Conservation (phyloP, 2,113 vertebrate genomes). For the Varanus salvator region DNA sequence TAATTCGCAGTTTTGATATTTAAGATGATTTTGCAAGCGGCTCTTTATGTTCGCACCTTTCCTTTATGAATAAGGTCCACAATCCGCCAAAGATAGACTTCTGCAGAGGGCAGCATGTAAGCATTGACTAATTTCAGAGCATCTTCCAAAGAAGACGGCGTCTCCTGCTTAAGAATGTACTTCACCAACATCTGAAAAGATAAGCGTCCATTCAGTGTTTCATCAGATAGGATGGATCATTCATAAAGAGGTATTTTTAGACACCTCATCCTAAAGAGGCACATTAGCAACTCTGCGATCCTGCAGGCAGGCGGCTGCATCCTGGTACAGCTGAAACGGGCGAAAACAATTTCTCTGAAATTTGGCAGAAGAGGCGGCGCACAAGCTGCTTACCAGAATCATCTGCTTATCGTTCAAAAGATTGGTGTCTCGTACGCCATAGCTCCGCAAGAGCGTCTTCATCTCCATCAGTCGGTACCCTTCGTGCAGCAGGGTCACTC, state of each 20-base stretch:
- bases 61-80: slow-evolving; percentile 84
- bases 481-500: slow-evolving; percentile 91
- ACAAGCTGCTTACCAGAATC: slow-evolving; percentile 81
- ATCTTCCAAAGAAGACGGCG: slow-evolving; percentile 87
- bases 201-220: neutral
- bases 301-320: too few relatives aligned
- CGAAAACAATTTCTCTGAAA: neutral
- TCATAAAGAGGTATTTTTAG: neutral
- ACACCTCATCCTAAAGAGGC: neutral
- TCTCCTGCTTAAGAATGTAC: slow-evolving; percentile 91
- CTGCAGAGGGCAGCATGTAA: slow-evolving; percentile 82
- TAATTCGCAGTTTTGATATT: neutral
- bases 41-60: slow-evolving; percentile 75
- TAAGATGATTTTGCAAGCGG: neutral
- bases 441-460: slow-evolving; percentile 90
- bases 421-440: slow-evolving; percentile 91
- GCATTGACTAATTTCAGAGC: slow-evolving; percentile 87
- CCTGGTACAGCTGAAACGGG: neutral
- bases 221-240: neutral
- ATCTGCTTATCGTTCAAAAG: slow-evolving; percentile 86
- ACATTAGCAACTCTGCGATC: neutral
- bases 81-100: slow-evolving; percentile 85
- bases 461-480: slow-evolving; percentile 95
- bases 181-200: slow-evolving; percentile 84
- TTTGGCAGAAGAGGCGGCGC: neutral